Base-by-base conservation (phyloP, 2,888 invertebrate genomes). In the Archips crataeganus region DNA sequence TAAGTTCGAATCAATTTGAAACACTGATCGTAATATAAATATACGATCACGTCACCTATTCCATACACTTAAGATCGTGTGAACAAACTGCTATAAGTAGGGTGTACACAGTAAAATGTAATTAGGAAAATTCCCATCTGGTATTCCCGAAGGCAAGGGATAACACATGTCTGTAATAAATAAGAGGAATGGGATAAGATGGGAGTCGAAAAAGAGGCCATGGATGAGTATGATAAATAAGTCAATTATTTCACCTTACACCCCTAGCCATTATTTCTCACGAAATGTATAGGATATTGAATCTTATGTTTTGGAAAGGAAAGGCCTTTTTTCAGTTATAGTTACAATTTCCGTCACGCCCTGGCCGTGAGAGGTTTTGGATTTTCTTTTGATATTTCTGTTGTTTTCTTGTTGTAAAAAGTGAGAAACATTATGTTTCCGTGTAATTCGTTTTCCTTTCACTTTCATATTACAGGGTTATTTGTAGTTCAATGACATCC, bases 211-310 rank as follows among this genome's bases (percentile, higher is more conserved):
- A 69, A 73, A 61, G 65, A 70, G 69, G 73, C 74, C 75, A 66
- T 67, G 75, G 75, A 68, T 70, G 72, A 70, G 71, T 42, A 75
- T 78, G 78, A 79, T 77, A 77, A 79, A 79, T 78, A 70, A 77
- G 76, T 74, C 69, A 72, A 73, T 76, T 74, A 71, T 74, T 69
- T 70, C 75, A 70, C 69, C 65, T 62, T 70, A 63, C 75, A 75
- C 70, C 71, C 64, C 64, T 51, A n/a, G 42, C 57, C 57, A 23
- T 71, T 71, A 49, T 45, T 64, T 36, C 9, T 23, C 36, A 42
- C 8, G 1, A 51, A 32, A 69, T n/a, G 39, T 49, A 36, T 9
- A 23, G 57, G 47, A 73, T n/a, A 69, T 68, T 73, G 59, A 73
- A 69, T 34, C 73, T 42, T 73, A 69, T 49, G 9, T 11, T 13